phyloP scores from a whole-genome alignment of 2,113 vertebrate species.

The Dasyurus viverrinus region DNA sequence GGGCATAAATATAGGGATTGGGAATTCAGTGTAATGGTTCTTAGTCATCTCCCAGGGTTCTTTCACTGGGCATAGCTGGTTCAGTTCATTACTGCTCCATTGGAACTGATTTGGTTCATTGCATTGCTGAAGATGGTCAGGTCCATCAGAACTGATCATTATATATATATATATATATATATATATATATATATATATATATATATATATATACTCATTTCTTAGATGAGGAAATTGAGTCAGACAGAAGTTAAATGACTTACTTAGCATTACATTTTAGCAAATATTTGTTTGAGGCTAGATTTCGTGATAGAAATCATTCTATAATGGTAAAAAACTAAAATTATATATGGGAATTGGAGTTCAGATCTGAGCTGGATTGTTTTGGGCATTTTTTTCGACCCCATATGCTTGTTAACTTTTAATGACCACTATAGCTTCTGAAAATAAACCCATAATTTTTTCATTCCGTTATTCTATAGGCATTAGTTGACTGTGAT shows the following conservation, averaged over 20 bases:
- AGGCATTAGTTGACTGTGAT: not conserved
- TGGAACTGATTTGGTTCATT: too few relatives aligned
- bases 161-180: too few relatives aligned
- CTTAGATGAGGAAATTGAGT: not conserved
- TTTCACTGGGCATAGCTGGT: too few relatives aligned
- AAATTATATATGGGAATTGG: not conserved
- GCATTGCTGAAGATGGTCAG: too few relatives aligned
- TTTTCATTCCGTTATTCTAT: not conserved
- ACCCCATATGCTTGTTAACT: not conserved
- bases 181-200: too few relatives aligned
- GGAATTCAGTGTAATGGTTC: too few relatives aligned
- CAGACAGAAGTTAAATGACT: not conserved
- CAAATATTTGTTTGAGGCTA: not conserved
- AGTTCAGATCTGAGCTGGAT: not conserved
- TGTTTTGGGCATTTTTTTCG: not conserved
- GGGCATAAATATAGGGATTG: too few relatives aligned
- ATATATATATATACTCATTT: not conserved
- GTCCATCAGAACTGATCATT: too few relatives aligned
- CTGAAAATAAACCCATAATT: not conserved
- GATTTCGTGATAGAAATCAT: not conserved
- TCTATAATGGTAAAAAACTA: not conserved
- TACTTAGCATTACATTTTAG: not conserved
- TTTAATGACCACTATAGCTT: not conserved
- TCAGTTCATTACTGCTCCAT: too few relatives aligned
- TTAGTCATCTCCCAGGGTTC: too few relatives aligned